Base-by-base conservation (phyloP, 2,888 invertebrate species). In the Campopleginae sp. region DNA sequence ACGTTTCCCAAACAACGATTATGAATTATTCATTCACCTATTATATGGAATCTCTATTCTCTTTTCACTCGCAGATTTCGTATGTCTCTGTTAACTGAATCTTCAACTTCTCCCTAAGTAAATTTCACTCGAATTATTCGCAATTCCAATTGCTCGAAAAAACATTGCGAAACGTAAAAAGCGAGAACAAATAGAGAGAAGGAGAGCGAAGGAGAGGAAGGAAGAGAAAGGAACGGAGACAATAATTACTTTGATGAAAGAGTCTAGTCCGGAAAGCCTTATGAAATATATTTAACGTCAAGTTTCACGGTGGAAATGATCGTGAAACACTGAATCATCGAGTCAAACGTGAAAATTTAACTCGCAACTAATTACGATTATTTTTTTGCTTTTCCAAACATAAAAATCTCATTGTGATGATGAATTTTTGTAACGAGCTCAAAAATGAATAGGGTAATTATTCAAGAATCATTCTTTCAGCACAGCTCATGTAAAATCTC, bases 1-100 rank as follows among this genome's bases (percentile, higher is more conserved):
- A 48, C 48, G 33, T 76, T 65, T 76, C 46, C 48, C 76, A 42
- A 54, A 71, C 71, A 19, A 66, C 54, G 65, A 75, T 38, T 58
- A 85, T 85, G 82, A 82, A 85, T 85, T 42, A 85, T 85, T 85
- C 85, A 85, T 79, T 44, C 58, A 38, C 54, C 75, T 79, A 85
- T 85, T 76, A 79, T 81, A 63, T 31, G 17, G 70, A 65, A 68
- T 44, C 78, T 66, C 27, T 68, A 77, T 72, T 42, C 77, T 33
- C 80, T 74, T 61, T 72, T 19, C 31, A 38, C 63, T 72, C 54
- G 33, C 46, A 23, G 19, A 54, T 19, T 31, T 63, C 19, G 19
- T 54, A 12, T 61, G 33, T 33, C 33, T 33, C 38, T 10, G 38
- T 38, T 14, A 12, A 54, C 42, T 19, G 54, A 48, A 76, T 76